Conservation (phyloP, 2,888 invertebrate genomes). For the Serrognathus titanus region DNA sequence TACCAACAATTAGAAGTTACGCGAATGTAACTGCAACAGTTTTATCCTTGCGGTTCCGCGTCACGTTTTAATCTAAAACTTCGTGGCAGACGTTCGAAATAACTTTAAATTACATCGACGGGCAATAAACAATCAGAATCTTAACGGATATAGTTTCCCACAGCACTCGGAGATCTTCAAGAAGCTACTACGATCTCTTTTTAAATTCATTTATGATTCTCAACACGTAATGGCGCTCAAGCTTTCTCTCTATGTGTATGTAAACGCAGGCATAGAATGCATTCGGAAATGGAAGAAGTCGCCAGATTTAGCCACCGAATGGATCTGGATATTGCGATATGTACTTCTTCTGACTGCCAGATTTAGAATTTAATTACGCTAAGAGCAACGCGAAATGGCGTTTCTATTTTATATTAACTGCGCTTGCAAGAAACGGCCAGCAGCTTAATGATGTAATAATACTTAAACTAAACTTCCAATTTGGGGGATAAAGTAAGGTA, state of each 20-base stretch:
- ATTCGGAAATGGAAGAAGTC: no score
- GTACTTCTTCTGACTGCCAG: not conserved
- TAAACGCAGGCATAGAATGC: no score
- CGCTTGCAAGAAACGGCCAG: not conserved
- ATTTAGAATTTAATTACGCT: conserved; percentile 1
- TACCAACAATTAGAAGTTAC: conserved; percentile 9
- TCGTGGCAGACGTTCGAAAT: not conserved
- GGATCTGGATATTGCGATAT: not conserved
- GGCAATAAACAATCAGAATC: conserved; percentile 1
- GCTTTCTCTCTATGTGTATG: no score
- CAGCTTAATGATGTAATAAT: not conserved
- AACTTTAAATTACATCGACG: not conserved
- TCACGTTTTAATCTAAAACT: not conserved
- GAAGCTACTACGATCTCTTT: not conserved
- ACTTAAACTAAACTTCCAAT: not conserved
- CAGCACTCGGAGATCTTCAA: not conserved
- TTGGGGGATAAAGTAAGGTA: no score
- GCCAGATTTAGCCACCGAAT: not conserved
- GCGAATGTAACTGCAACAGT: no score
- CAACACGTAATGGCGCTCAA: not conserved
- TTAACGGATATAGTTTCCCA: not conserved
- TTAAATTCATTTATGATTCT: not conserved
- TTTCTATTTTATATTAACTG: not conserved
- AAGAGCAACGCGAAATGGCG: not conserved
- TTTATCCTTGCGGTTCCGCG: not conserved